phyloP scores from a whole-genome alignment of 2,113 vertebrate genomes.

The Neolamprologus variostigma region DNA sequence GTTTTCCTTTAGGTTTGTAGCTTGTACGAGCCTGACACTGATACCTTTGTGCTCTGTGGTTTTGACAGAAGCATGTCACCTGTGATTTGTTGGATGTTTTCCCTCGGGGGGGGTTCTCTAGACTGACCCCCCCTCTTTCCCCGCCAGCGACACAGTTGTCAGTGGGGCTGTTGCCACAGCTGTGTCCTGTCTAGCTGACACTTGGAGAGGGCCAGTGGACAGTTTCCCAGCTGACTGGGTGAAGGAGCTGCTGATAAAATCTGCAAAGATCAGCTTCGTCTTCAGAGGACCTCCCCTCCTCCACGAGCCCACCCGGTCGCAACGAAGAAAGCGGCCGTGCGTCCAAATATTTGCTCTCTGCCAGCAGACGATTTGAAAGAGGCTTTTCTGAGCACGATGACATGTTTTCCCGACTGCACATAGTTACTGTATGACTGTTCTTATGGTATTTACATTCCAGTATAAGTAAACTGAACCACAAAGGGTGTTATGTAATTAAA shows the following conservation, averaged over 20 bases:
- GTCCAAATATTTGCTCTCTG: not conserved
- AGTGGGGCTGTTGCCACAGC: slow-evolving; percentile 52
- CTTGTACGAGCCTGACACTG: not conserved
- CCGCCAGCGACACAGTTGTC: slow-evolving; percentile 45
- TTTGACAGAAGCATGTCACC: slow-evolving; percentile 22
- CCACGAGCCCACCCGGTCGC: not conserved
- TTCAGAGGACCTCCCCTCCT: not conserved
- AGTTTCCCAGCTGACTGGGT: slow-evolving; percentile 12
- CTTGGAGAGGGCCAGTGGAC: not conserved
- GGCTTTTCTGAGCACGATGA: not conserved
- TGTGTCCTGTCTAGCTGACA: slow-evolving; percentile 38
- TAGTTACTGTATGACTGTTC: not conserved
- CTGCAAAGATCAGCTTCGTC: not conserved
- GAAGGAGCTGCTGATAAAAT: not conserved
- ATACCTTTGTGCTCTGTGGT: not conserved
- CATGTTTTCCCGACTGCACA: not conserved
- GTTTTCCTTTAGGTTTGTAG: not conserved
- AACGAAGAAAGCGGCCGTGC: not conserved
- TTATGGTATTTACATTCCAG: not conserved
- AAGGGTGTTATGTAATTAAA: slow-evolving; percentile 35
- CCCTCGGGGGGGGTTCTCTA: not conserved
- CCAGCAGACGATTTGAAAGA: not conserved
- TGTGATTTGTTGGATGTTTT: slow-evolving; percentile 26
- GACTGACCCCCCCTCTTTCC: not conserved
- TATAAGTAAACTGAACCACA: slow-evolving; percentile 20